phyloP scores from a whole-genome alignment of 1,140 invertebrate species.

The Heterodera schachtii region DNA sequence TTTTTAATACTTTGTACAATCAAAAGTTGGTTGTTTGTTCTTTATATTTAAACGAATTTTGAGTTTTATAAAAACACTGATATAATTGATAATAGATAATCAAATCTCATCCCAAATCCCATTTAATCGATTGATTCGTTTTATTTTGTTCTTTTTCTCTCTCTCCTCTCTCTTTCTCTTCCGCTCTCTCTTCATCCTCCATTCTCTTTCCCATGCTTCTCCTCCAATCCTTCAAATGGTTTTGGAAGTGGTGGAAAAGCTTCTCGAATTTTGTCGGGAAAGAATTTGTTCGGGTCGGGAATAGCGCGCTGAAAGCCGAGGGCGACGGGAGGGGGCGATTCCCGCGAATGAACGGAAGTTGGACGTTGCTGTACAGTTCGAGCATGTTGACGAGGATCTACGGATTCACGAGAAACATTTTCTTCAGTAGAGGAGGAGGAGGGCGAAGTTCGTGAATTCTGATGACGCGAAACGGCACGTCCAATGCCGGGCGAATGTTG shows the following conservation, averaged over 20 bases:
- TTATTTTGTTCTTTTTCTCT: neutral
- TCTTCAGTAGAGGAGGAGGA: neutral
- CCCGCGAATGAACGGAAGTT: neutral
- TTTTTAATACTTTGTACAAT: neutral
- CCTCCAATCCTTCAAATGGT: conserved; percentile 10
- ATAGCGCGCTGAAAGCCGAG: neutral
- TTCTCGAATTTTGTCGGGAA: conserved; percentile 23
- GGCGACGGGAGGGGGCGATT: neutral
- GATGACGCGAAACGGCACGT: no score
- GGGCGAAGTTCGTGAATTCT: neutral
- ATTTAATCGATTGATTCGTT: no score
- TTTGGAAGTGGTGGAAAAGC: conserved; percentile 20
- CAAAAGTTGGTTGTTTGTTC: neutral
- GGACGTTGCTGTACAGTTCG: neutral
- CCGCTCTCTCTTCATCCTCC: neutral
- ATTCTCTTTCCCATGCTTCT: neutral
- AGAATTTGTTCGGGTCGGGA: conserved; percentile 19
- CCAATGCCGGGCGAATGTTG: neutral
- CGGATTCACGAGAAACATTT: neutral
- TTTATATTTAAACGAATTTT: neutral
- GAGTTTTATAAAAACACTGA: neutral
- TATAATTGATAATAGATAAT: neutral
- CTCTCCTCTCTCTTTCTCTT: neutral
- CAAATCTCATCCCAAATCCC: no score
- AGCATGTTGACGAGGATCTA: neutral